Conservation (phyloP, 2,113 vertebrate genomes). For the Neolamprologus hecqui region DNA sequence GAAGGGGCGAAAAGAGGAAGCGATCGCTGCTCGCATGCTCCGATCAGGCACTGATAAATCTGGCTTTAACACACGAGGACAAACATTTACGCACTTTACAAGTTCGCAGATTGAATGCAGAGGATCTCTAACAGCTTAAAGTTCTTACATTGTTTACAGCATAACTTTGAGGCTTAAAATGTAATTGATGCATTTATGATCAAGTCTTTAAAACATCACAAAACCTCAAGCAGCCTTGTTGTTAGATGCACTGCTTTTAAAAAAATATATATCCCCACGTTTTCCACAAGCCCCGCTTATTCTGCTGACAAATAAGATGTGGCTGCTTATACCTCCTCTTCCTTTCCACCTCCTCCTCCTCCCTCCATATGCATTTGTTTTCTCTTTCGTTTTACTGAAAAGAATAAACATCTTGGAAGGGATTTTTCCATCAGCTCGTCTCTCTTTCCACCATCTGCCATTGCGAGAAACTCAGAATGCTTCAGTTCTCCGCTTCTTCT, state of each 20-base stretch:
- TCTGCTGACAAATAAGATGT: slow-evolving; percentile 2
- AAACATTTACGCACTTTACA: not conserved
- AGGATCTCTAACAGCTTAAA: not conserved
- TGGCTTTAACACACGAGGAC: not conserved
- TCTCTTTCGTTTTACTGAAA: slow-evolving; percentile 41
- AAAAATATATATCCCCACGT: not conserved
- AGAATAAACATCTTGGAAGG: slow-evolving; percentile 53
- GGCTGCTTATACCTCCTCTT: not conserved
- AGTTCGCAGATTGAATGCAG: not conserved
- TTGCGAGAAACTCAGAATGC: slow-evolving; percentile 18
- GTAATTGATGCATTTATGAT: not conserved
- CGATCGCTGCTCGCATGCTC: not conserved
- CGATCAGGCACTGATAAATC: not conserved
- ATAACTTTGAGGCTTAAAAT: not conserved
- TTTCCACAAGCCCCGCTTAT: not conserved
- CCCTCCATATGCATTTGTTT: slow-evolving; percentile 54
- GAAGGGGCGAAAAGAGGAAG: slow-evolving; percentile 14
- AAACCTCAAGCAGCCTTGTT: not conserved
- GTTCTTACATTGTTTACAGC: not conserved
- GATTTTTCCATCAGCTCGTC: slow-evolving; percentile 31
- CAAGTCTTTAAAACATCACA: not conserved
- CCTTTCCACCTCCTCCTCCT: slow-evolving; percentile 13
- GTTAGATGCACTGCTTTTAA: not conserved
- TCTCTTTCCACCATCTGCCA: slow-evolving; percentile 50
- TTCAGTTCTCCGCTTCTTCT: not conserved